A percentile compares a stretch with the other conserved stretches of the same genome.
These are phyloP conservation scores for Lytechinus pictus DNA, from an alignment of 35 echinoderm and acorn worm species.

Conservation along the genomic window DNA sequence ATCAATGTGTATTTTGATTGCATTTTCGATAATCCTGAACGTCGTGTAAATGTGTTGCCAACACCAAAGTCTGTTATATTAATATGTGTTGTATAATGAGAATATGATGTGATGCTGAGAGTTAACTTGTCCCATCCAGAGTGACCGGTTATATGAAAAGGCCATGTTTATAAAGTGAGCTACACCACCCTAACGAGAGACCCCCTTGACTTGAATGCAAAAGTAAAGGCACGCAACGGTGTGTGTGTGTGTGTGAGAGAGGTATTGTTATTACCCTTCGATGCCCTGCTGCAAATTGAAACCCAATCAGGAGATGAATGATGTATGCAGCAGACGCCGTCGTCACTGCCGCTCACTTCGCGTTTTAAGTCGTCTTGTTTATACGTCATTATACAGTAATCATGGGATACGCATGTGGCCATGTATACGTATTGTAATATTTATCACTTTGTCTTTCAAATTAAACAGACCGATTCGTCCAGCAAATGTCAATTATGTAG, in stretches of 20 bases:
- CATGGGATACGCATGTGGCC: background rate
- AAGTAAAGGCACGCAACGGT: background rate
- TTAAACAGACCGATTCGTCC: background rate
- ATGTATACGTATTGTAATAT: background rate
- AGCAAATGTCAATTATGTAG: background rate
- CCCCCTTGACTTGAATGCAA: background rate
- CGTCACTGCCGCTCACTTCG: background rate
- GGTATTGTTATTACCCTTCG: background rate
- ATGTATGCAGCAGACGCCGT: background rate
- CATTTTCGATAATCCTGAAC: background rate
- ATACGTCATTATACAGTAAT: background rate
- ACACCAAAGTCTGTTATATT: background rate
- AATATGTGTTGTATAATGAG: background rate
- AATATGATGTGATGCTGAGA: background rate
- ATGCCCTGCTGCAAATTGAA: background rate
- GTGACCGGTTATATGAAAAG: background rate
- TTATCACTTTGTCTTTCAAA: constrained; percentile 20
- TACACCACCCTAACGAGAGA: background rate
- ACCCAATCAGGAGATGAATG: constrained; percentile 1
- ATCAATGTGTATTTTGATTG: background rate
- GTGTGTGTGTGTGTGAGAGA: background rate
- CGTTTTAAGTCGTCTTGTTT: background rate
- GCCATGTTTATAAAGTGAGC: background rate
- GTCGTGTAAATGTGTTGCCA: background rate
- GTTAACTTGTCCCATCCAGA: background rate